A percentile compares a stretch with the other conserved stretches of the same genome.
Evolutionary conservation across 2,888 invertebrate genomes (phyloP).

Genomic region (Carcina quercana): DNA sequence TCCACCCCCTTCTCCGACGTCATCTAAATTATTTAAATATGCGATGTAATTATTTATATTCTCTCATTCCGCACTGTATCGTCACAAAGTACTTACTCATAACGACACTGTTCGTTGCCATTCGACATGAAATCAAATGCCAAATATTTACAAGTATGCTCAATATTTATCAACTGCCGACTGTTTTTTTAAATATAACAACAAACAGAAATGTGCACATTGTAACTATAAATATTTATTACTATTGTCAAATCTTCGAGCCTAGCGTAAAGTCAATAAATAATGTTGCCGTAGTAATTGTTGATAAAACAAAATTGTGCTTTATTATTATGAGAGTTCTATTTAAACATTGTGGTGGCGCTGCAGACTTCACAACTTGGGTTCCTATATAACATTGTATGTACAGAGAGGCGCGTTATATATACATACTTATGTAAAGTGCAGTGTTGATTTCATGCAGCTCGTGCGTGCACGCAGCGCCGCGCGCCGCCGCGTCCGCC

Average conservation of each 20-base stretch:
- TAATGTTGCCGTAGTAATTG: slow-evolving; percentile 63
- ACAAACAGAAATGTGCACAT: slow-evolving; percentile 53
- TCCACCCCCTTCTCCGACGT: slow-evolving; percentile 19
- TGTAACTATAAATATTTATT: slow-evolving; percentile 46
- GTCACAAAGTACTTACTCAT: slow-evolving; percentile 51
- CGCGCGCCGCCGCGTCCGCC: too few relatives aligned
- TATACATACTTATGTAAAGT: too few relatives aligned
- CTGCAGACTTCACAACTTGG: slow-evolving; percentile 36
- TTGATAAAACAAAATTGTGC: slow-evolving; percentile 63
- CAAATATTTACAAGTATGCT: slow-evolving; percentile 50
- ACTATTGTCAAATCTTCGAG: slow-evolving; percentile 47
- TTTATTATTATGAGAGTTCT: slow-evolving; percentile 61
- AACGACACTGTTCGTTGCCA: slow-evolving; percentile 20
- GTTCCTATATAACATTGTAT: slow-evolving; percentile 43
- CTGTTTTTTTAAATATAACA: slow-evolving; percentile 24
- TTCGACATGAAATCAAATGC: slow-evolving; percentile 32
- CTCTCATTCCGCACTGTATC: slow-evolving; percentile 7
- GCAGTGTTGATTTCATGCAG: too few relatives aligned
- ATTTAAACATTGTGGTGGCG: slow-evolving; percentile 54
- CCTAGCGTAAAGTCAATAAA: slow-evolving; percentile 57
- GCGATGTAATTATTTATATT: neutral
- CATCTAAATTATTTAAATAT: slow-evolving; percentile 2
- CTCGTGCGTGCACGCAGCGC: too few relatives aligned
- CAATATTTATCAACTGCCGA: slow-evolving; percentile 38
- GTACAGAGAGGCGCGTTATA: slow-evolving; percentile 14